Conservation (phyloP, 2,888 invertebrate genomes). For the Troglohyphantes excavatus region DNA sequence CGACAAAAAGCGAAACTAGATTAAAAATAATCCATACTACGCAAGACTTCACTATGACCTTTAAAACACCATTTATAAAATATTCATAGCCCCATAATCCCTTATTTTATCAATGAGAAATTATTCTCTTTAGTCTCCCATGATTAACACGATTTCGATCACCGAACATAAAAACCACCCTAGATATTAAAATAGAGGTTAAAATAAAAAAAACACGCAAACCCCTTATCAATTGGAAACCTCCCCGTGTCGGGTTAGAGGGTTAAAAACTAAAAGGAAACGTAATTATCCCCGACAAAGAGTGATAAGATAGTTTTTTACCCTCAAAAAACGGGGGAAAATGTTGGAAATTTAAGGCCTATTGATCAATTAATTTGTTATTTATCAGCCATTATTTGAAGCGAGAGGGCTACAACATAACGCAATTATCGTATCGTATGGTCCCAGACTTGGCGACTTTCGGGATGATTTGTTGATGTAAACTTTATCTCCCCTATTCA, state of each 20-base stretch:
- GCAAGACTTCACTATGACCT: too few relatives aligned
- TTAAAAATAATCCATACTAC: too few relatives aligned
- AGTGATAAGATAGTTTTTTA: constrained; percentile 29
- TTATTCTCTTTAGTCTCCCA: background rate
- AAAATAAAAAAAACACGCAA: background rate
- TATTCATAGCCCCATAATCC: constrained; percentile 22
- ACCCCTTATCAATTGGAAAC: constrained; percentile 57
- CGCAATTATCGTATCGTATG: constrained; percentile 75
- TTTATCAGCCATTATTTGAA: constrained; percentile 71
- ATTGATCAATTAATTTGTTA: constrained; percentile 76
- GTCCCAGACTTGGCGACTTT: constrained; percentile 53
- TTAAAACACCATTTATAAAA: constrained; percentile 13
- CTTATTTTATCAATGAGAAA: constrained; percentile 8
- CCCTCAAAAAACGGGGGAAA: background rate
- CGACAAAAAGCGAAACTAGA: too few relatives aligned
- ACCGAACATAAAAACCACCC: constrained; percentile 10
- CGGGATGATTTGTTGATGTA: constrained; percentile 52
- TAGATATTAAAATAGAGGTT: constrained; percentile 27
- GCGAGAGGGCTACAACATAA: constrained; percentile 54
- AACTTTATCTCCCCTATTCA: constrained; percentile 44
- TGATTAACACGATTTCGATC: constrained; percentile 37
- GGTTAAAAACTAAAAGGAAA: background rate
- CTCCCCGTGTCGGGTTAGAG: background rate
- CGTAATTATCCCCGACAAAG: constrained; percentile 57
- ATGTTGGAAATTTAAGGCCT: constrained; percentile 34